Conservation (phyloP, 1,140 invertebrate species). For the Coenobita brevimanus region DNA sequence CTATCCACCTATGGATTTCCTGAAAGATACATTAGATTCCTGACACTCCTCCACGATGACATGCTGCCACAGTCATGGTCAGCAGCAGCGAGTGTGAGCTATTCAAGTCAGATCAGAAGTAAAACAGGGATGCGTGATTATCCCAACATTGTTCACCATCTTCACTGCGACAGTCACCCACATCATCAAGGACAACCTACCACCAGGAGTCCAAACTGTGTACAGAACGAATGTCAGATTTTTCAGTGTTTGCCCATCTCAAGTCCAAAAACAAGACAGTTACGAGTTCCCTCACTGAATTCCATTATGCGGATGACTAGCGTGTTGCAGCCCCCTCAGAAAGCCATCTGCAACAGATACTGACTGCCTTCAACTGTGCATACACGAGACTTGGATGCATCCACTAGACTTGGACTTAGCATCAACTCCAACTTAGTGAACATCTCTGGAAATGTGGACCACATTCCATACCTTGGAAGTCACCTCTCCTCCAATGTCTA, state of each 20-base stretch:
- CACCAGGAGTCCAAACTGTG: conserved; percentile 9
- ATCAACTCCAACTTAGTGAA: conserved; percentile 4
- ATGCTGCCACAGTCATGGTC: neutral
- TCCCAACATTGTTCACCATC: conserved; percentile 6
- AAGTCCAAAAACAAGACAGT: conserved; percentile 13
- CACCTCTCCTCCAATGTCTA: neutral
- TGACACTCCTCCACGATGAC: neutral
- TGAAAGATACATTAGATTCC: neutral
- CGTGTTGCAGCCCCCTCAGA: too few relatives aligned
- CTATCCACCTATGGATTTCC: conserved; percentile 5
- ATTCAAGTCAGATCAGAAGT: neutral
- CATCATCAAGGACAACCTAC: conserved; percentile 11
- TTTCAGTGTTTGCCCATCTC: conserved; percentile 21
- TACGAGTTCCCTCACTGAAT: too few relatives aligned
- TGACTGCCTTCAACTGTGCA: conserved; percentile 24
- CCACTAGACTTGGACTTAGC: too few relatives aligned
- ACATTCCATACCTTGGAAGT: conserved; percentile 14
- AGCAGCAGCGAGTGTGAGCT: neutral
- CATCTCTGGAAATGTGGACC: neutral
- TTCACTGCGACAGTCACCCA: neutral
- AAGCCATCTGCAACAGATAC: too few relatives aligned
- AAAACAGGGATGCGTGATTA: conserved; percentile 16
- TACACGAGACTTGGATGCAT: conserved; percentile 1
- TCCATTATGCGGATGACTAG: too few relatives aligned
- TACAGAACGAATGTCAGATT: neutral